A percentile compares a stretch with the other conserved stretches of the same genome.
Conservation (phyloP, 2,797 vertebrate species). For the Sebastes kiyomatsui region DNA sequence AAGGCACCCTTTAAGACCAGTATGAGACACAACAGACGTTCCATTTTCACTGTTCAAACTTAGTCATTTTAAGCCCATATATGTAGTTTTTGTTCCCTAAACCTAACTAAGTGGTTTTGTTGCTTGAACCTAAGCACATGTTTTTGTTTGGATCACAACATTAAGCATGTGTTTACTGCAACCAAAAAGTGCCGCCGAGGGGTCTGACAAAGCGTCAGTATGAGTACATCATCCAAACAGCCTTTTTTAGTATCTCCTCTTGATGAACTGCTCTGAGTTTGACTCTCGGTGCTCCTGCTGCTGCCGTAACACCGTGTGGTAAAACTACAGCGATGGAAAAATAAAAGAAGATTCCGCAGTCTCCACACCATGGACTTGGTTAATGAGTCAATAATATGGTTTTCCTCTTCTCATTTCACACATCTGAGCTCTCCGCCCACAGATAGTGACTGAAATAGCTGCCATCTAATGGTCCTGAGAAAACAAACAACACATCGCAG, state of each 20-base stretch:
- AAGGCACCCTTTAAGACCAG: too few relatives aligned
- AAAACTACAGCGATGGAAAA: slow-evolving; percentile 9
- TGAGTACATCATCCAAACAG: background rate
- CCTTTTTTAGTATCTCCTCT: background rate
- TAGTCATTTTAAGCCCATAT: too few relatives aligned
- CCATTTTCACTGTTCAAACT: too few relatives aligned
- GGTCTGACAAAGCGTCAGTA: too few relatives aligned
- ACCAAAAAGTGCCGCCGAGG: too few relatives aligned
- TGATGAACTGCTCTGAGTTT: background rate
- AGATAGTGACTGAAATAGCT: slow-evolving; percentile 59
- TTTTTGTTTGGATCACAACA: too few relatives aligned
- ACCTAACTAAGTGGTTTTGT: too few relatives aligned
- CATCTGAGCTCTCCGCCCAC: slow-evolving; percentile 60
- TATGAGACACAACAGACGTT: rapidly evolving
- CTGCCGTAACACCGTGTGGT: slow-evolving; percentile 11
- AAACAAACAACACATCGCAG: slow-evolving; percentile 55
- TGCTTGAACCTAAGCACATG: too few relatives aligned
- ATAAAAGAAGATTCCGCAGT: slow-evolving; percentile 4
- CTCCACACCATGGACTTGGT: slow-evolving; percentile 15
- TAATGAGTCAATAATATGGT: slow-evolving; percentile 64
- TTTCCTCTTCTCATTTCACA: slow-evolving; percentile 65
- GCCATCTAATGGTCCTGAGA: slow-evolving; percentile 57
- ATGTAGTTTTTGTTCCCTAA: too few relatives aligned
- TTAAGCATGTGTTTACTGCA: too few relatives aligned
- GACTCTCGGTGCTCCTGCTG: slow-evolving; percentile 7